Evolutionary conservation across 1,140 invertebrate species (phyloP), one percentile per base, ranked within the genome.

Genomic region (Drosophila erecta): DNA sequence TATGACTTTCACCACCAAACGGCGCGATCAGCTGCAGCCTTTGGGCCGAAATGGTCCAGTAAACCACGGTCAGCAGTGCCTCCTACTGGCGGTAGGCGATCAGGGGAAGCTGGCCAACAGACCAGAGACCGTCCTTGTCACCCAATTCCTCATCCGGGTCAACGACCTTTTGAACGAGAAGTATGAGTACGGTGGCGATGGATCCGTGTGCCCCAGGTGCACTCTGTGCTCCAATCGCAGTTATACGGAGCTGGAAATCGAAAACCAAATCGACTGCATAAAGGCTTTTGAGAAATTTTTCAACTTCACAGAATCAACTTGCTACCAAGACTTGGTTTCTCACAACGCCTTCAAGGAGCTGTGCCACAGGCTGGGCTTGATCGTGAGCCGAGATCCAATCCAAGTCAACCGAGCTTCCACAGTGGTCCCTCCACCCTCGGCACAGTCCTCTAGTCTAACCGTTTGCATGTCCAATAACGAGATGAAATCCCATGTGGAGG

Each of bases 241-340:
- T 37, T 77, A 61, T 41, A 84, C 76, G 6, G 84, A 89, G 44
- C 35, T 77, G 37, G 84, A 89, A 41, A 89, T 89, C 15, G 84
- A 79, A 30, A 59, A 59, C 2, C 84, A 89, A 40, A 89, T 89
- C 38, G 80, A 89, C 24, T 64, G 73, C 15, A 89, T 89, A 0
- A 89, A 89, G 40, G 54, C 66, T 12, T 87, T 75, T 12, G 72
- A 75, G 17, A 75, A 75, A 27, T 75, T 75, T 17, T 40, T 64
- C 8, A 40, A 35, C 7, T 54, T 75, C n/a, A 75, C 59, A 1
- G 72, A 75, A n/a, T 46, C 59, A 15, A 58, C 54, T 5, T 37
- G 27, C 35, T 66, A 46, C 30, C 53, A 57, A 54, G 72, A 75
- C 8, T 17, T 75, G 35, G 72, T 53, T 14, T 27, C 46, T 8